Conservation (phyloP, 2,888 invertebrate species). For the Ashinkailepas kermadecensis region DNA sequence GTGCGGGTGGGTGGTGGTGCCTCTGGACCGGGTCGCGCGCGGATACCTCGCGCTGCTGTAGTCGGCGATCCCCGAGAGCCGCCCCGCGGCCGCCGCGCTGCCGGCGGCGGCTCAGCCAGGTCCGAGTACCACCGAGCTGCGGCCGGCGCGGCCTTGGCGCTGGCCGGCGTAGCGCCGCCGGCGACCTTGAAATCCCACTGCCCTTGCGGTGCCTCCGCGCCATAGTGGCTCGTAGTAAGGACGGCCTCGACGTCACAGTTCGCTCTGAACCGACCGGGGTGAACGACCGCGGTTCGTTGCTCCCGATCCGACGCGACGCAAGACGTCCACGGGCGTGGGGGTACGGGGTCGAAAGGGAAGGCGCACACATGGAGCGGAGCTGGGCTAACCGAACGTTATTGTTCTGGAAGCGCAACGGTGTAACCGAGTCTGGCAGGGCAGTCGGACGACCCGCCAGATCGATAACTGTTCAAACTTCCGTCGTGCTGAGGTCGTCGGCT, state of each 20-base stretch:
- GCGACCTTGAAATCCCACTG: slow-evolving; percentile 20
- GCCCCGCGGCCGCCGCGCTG: not conserved
- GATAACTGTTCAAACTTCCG: slow-evolving; percentile 10
- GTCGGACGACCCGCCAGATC: not conserved
- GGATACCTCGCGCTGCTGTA: not conserved
- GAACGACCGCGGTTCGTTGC: not conserved
- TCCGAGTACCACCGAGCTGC: too few relatives aligned
- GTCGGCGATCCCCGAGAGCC: not conserved
- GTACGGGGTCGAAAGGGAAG: too few relatives aligned
- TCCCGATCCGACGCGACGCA: too few relatives aligned
- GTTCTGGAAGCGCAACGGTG: not conserved
- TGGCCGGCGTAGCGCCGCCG: not conserved
- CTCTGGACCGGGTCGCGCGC: not conserved
- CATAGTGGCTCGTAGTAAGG: slow-evolving; percentile 10
- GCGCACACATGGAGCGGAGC: not conserved
- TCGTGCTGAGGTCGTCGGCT: too few relatives aligned
- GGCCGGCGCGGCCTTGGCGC: not conserved
- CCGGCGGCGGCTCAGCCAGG: not conserved
- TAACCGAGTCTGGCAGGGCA: too few relatives aligned
- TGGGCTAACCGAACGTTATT: not conserved
- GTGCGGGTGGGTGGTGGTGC: too few relatives aligned
- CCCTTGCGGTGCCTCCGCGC: not conserved
- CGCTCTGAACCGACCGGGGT: not conserved
- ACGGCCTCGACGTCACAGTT: not conserved
- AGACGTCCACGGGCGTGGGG: too few relatives aligned